These are phyloP conservation scores for Sinocyclocheilus anophthalmus DNA, from an alignment of 2,113 vertebrate genomes.

Conservation along the genomic window DNA sequence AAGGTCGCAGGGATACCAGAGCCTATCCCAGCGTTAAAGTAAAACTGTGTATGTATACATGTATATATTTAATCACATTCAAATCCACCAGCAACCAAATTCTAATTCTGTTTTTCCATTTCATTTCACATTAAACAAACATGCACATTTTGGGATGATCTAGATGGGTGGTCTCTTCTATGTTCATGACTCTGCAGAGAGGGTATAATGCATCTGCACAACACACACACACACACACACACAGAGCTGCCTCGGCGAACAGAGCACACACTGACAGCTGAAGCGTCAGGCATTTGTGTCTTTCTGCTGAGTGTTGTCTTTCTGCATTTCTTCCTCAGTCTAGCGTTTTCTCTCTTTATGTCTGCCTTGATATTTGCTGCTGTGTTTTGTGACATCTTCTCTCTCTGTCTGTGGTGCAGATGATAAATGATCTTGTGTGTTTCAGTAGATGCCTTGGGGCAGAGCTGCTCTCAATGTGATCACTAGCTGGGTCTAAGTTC, in stretches of 20 bases:
- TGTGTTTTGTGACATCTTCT: not conserved
- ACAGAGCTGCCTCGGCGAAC: not conserved
- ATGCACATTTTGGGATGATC: not conserved
- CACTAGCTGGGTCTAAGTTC: not conserved
- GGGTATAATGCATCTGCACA: not conserved
- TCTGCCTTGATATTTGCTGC: slow-evolving; percentile 6
- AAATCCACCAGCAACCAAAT: not conserved
- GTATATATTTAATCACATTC: not conserved
- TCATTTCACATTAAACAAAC: not conserved
- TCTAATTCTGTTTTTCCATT: not conserved
- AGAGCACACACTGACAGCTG: not conserved
- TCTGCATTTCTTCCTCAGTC: slow-evolving; percentile 25
- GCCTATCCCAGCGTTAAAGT: no score
- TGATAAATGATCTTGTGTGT: slow-evolving; percentile 65
- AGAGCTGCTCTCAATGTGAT: slow-evolving; percentile 1
- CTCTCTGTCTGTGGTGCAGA: slow-evolving; percentile 44
- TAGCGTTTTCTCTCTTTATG: not conserved
- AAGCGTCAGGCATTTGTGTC: not conserved
- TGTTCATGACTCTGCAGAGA: not conserved
- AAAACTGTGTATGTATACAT: no score
- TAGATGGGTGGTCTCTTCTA: not conserved
- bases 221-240: no score
- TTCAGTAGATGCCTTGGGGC: not conserved
- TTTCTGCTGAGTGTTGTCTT: not conserved
- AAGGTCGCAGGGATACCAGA: no score